phyloP scores from a whole-genome alignment of 2,113 vertebrate genomes.

The Cinclus mexicanus region DNA sequence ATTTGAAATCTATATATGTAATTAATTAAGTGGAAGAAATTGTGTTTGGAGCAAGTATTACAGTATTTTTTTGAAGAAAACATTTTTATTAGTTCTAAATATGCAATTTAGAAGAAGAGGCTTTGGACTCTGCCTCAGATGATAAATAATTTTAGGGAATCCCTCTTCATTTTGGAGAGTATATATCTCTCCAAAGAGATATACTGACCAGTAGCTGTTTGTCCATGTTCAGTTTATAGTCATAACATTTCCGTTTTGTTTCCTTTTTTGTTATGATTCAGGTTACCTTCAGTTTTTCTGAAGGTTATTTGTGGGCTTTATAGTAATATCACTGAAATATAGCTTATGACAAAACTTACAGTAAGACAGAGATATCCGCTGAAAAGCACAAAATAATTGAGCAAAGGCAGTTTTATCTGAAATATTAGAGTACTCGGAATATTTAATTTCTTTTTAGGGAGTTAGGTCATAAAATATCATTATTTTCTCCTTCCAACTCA shows the following conservation, averaged over 20 bases:
- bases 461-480: not conserved
- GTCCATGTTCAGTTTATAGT: not conserved
- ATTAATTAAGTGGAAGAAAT: not conserved
- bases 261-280: not conserved
- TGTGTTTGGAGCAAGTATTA: not conserved
- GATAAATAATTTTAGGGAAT: not conserved
- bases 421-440: not conserved
- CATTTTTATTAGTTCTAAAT: not conserved
- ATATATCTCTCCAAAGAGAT: too few species aligned
- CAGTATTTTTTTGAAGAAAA: not conserved
- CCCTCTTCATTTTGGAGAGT: too few species aligned
- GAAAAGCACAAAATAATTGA: not conserved
- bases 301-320: not conserved
- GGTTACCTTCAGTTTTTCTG: not conserved
- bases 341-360: not conserved
- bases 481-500: not conserved
- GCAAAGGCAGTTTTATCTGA: not conserved
- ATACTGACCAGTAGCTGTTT: not conserved
- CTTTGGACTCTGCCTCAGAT: not conserved
- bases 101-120: not conserved
- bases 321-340: not conserved
- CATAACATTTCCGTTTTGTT: not conserved
- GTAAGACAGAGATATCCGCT: not conserved
- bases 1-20: not conserved
- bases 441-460: not conserved